These are phyloP conservation scores for Scolopax mira DNA, from an alignment of 2,113 vertebrate species.

Conservation along the genomic window DNA sequence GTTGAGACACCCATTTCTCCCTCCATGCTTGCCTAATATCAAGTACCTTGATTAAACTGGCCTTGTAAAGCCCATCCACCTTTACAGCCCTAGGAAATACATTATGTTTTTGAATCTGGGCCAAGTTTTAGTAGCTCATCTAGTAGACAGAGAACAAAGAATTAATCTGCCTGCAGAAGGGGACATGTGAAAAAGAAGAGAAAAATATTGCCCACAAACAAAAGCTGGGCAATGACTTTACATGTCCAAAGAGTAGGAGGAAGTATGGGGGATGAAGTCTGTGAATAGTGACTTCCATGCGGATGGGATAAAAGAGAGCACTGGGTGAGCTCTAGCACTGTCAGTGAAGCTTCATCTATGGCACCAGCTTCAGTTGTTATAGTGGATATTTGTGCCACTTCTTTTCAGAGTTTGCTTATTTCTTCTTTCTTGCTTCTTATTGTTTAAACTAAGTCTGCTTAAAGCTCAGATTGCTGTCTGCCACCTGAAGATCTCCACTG, in stretches of 20 bases:
- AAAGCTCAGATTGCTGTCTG: not conserved
- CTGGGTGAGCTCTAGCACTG: not conserved
- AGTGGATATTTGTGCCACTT: not conserved
- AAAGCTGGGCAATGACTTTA: not conserved
- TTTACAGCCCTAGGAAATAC: not conserved
- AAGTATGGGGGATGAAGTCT: not conserved
- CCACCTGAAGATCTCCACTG: not conserved
- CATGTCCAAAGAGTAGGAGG: no score
- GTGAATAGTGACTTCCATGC: not conserved
- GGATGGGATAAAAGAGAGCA: not conserved
- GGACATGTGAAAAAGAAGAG: not conserved
- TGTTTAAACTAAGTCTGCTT: no score
- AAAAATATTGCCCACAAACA: not conserved
- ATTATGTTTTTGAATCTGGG: not conserved
- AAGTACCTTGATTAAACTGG: not conserved
- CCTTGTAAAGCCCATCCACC: not conserved
- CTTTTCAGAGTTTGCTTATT: not conserved
- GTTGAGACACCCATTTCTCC: not conserved
- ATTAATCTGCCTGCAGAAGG: not conserved
- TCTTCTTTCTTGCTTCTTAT: no score
- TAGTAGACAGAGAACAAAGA: not conserved
- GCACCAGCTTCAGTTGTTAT: not conserved
- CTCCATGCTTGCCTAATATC: not conserved
- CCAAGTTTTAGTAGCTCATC: not conserved
- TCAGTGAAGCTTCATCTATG: not conserved